phyloP scores from a whole-genome alignment of 2,888 invertebrate genomes.

The Drosophila paramelanica region DNA sequence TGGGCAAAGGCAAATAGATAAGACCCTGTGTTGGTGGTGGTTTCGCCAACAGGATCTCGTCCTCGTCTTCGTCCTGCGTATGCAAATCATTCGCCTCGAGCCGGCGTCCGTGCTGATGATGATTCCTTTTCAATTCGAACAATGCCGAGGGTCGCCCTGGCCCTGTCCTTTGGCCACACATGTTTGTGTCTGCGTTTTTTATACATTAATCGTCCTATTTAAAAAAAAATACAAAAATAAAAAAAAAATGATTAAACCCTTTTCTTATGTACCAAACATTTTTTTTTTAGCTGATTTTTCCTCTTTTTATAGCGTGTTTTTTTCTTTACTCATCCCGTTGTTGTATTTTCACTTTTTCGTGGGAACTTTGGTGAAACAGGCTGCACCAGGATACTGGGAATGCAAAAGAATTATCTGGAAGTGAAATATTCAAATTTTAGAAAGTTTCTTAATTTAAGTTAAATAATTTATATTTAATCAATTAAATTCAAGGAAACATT shows the following conservation, averaged over 20 bases:
- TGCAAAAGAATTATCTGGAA: not conserved
- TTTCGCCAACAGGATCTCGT: slow-evolving; percentile 36
- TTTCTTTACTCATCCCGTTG: slow-evolving; percentile 60
- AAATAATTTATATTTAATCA: too few species aligned
- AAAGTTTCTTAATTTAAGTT: too few species aligned
- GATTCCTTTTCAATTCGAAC: slow-evolving; percentile 76
- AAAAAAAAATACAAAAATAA: slow-evolving; percentile 68
- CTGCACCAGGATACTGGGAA: slow-evolving; percentile 18
- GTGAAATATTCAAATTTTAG: too few species aligned
- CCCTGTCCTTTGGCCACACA: slow-evolving; percentile 69
- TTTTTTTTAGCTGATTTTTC: slow-evolving; percentile 74
- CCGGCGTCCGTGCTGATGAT: slow-evolving; percentile 40
- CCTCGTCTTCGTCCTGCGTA: slow-evolving; percentile 61
- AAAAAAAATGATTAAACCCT: slow-evolving; percentile 73
- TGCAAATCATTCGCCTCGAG: slow-evolving; percentile 74
- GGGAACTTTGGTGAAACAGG: slow-evolving; percentile 58
- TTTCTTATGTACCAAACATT: slow-evolving; percentile 53
- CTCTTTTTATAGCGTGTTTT: slow-evolving; percentile 62
- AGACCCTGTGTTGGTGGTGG: slow-evolving; percentile 61
- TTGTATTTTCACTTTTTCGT: slow-evolving; percentile 80
- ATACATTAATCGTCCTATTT: slow-evolving; percentile 69
- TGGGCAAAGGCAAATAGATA: slow-evolving; percentile 75
- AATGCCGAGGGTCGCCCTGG: slow-evolving; percentile 69
- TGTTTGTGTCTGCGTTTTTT: slow-evolving; percentile 72
- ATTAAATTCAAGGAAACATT: too few species aligned